phyloP scores from a whole-genome alignment of 2,888 invertebrate genomes.

The Eueremaeus valkanovi region DNA sequence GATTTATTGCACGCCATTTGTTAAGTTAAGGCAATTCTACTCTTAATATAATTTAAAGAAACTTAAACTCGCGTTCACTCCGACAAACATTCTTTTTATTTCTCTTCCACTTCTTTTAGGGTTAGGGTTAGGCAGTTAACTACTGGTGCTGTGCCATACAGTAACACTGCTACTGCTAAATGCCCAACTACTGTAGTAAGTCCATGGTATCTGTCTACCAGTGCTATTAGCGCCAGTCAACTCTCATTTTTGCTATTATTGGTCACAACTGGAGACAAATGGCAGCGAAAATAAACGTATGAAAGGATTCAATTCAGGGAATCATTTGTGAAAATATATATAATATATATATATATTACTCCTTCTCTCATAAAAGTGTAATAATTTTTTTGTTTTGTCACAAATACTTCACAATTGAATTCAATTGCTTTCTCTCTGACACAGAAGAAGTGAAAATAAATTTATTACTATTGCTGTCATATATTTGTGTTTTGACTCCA shows the following conservation, averaged over 20 bases:
- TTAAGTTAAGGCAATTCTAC: not conserved
- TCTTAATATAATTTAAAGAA: not conserved
- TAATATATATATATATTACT: too few relatives aligned
- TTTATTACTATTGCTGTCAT: not conserved
- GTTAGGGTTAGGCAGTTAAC: not conserved
- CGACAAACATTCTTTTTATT: not conserved
- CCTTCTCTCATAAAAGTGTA: not conserved
- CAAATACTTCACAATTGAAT: not conserved
- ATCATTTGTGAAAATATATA: too few relatives aligned
- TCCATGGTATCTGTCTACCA: not conserved
- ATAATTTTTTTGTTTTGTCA: not conserved
- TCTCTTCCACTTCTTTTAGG: not conserved
- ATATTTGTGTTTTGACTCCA: not conserved
- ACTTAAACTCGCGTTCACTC: not conserved
- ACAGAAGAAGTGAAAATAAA: not conserved
- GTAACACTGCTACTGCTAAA: not conserved
- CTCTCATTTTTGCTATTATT: not conserved
- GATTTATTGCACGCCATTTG: not conserved
- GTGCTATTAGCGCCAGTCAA: not conserved
- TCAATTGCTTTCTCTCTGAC: not conserved
- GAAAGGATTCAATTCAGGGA: too few relatives aligned
- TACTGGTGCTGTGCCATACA: not conserved
- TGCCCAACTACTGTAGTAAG: not conserved
- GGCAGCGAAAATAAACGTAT: not conserved
- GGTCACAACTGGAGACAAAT: not conserved